A percentile compares a stretch with the other conserved stretches of the same genome.
Evolutionary conservation across 2,113 vertebrate genomes (phyloP).

Genomic region (Notarius quadriscutis): DNA sequence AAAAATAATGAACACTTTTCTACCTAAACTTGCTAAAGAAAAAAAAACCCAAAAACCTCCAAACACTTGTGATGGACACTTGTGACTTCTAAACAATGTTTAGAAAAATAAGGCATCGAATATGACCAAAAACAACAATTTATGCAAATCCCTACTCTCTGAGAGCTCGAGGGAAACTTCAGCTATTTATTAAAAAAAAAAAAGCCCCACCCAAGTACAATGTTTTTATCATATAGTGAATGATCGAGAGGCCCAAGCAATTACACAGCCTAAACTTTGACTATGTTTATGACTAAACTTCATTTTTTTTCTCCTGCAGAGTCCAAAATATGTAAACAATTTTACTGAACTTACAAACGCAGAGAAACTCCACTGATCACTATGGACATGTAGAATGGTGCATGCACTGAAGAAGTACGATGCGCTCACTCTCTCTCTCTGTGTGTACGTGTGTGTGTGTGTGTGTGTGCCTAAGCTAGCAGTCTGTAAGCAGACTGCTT

Average conservation of each 20-base stretch:
- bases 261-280: neutral
- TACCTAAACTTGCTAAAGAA: conserved; percentile 1
- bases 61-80: conserved; percentile 18
- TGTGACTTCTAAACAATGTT: neutral
- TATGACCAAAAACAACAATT: conserved; percentile 44
- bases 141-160: conserved; percentile 59
- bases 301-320: neutral
- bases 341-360: conserved; percentile 79
- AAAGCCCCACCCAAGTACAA: neutral
- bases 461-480: conserved; percentile 55
- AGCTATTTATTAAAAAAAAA: neutral
- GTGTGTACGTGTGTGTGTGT: conserved; percentile 28
- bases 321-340: conserved; percentile 5
- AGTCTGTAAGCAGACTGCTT: conserved; percentile 62
- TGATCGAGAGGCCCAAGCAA: neutral
- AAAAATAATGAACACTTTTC: neutral
- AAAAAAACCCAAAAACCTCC: neutral
- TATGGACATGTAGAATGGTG: conserved; percentile 74
- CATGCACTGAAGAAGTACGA: conserved; percentile 61
- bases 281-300: neutral
- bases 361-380: conserved; percentile 82
- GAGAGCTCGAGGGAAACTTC: neutral
- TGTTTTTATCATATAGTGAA: neutral
- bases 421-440: neutral
- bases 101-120: neutral